Evolutionary conservation across 2,113 vertebrate genomes (phyloP), one percentile per base, ranked within the genome.

Genomic region (Phycodurus eques): DNA sequence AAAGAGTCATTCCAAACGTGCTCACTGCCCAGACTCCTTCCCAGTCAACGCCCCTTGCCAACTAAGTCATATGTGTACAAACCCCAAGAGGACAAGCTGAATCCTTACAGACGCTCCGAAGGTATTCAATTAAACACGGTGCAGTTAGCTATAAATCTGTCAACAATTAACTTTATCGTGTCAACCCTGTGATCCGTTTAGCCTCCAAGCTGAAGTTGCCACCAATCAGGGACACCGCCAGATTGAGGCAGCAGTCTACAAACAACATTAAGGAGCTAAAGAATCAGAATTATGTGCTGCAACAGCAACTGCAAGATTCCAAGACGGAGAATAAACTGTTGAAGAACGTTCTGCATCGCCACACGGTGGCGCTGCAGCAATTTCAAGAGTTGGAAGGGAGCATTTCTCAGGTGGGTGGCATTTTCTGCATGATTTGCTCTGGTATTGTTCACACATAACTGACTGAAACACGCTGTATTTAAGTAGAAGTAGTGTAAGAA

Each of bases 311-410:
- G 53, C 57, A 54, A 8, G 68, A 56, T 5, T 42, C 53, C 33
- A 56, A 39, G 31, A 56, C 7, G 4, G 68, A 69, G 68, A 69
- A 69, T 35, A 69, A 69, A 69, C 20, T 69, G 33, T 14, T 69
- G 68, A 69, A 69, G 68, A 69, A 56, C 6, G 53, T 69, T 42
- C 33, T 56, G 20, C 51, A 69, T 22, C 68, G 53, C n/a, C 51
- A 69, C 35, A 42, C 68, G 20, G 68, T 56, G 35, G 68, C 68
- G 19, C 49, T 69, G 33, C 68, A 69, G 49, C 53, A 69, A 14
- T 69, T 43, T 35, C 68, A 56, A 42, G 51, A 69, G 9, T 44
- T 56, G 10, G 49, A 54, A 15, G 68, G 53, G 5, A 69, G 68
- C 33, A 69, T 69, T 56, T 22, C 68, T 12, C 68, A 69, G 53